Percentiles rank a stretch among this genome's conserved stretches.
Evolutionary conservation across 2,888 invertebrate genomes (phyloP).

Genomic region (Eupithecia exiguata): DNA sequence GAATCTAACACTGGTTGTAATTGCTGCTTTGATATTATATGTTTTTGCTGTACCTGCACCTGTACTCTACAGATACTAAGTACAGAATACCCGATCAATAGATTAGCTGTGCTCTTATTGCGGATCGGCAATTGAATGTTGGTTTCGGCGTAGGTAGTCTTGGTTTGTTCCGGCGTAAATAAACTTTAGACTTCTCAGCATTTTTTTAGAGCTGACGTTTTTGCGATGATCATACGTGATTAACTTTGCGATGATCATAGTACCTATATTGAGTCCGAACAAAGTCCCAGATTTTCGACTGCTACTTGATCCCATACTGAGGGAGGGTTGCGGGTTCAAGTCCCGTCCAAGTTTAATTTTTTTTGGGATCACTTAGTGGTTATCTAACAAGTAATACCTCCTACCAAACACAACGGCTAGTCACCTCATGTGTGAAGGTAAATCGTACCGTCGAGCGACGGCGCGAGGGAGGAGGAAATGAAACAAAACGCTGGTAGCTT

Average conservation of each 20-base stretch:
- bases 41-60: background rate
- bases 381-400: too few species aligned
- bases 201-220: background rate
- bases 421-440: too few species aligned
- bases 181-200: background rate
- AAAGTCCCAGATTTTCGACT: too few species aligned
- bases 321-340: too few species aligned
- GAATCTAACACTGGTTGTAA: conserved; percentile 21
- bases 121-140: background rate
- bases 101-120: background rate
- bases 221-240: too few species aligned
- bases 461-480: background rate
- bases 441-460: background rate
- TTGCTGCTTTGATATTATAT: background rate
- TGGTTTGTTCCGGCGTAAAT: background rate
- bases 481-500: background rate
- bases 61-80: too few species aligned
- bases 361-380: too few species aligned
- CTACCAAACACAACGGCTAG: too few species aligned
- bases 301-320: too few species aligned
- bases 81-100: background rate
- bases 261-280: too few species aligned
- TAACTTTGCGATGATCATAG: background rate
- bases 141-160: too few species aligned
- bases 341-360: too few species aligned